These are phyloP conservation scores for Clarias fuscus DNA, from an alignment of 2,797 vertebrate species.

Conservation along the genomic window DNA sequence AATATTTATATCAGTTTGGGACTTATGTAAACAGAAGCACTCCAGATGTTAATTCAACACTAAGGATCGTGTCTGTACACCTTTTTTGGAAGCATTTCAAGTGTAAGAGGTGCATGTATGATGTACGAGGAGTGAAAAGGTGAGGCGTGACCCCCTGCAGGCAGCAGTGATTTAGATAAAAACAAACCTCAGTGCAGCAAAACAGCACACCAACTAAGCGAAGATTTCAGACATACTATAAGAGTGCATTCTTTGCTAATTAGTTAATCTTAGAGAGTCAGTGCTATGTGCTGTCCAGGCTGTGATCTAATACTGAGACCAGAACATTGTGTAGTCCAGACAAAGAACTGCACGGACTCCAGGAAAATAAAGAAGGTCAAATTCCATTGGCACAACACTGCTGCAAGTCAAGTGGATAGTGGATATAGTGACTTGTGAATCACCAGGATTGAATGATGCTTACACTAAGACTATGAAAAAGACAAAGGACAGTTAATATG, in stretches of 20 bases:
- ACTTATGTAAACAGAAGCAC: constrained; percentile 4
- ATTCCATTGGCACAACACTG: background rate
- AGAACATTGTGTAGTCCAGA: background rate
- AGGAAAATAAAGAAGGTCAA: background rate
- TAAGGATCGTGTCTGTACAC: background rate
- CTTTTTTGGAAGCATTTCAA: constrained; percentile 16
- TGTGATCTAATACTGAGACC: constrained; percentile 8
- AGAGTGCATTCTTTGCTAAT: background rate
- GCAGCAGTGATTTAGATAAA: constrained; percentile 26
- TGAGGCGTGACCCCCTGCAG: constrained; percentile 25
- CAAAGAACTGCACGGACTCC: background rate
- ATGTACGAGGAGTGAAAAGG: constrained; percentile 4
- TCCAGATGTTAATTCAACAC: background rate
- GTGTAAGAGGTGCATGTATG: background rate
- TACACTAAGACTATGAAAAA: background rate
- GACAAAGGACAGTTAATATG: background rate
- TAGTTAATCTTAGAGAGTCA: constrained; percentile 17
- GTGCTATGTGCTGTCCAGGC: background rate
- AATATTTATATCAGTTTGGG: background rate
- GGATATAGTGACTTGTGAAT: constrained; percentile 1
- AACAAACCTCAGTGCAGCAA: constrained; percentile 41
- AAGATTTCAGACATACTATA: background rate
- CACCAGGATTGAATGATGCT: background rate
- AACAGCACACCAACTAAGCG: constrained; percentile 14
- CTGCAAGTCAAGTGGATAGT: background rate